Base-by-base conservation (phyloP, 2,113 vertebrate species). In the Menura novaehollandiae region DNA sequence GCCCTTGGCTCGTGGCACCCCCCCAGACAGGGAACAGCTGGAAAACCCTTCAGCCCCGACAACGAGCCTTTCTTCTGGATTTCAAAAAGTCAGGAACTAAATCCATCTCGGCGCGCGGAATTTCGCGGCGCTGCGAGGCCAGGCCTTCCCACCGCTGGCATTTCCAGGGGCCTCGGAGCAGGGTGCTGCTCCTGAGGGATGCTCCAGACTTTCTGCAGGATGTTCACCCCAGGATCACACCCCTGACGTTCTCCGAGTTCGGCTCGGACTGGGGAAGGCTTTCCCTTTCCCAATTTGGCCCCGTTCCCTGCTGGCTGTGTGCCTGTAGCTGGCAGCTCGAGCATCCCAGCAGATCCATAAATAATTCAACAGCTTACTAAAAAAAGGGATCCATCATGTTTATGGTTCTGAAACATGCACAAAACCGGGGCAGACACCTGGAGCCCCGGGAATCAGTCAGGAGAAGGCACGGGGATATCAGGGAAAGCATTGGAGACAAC, bases 301-400 rank as follows among this genome's bases (percentile, higher is more conserved):
- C 85, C 28, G 22, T 37, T 82, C 87, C 92, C 80, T 11, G 49
- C 76, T 95, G 95, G 97, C 96, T 21, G 19, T 0, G 19, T 86
- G 91, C 97, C 96, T 33, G 77, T 46, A 67, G 77, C 83, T 95
- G 80, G 88, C 92, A 93, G 90, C 78, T 77, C 43, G 9, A 11
- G 62, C 73, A 86, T 95, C 96, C 97, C 91, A 58, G 43, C 75
- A 95, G 94, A 84, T 71, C 81, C 85, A 93, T 94, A 88, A 95
- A 95, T 93, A 85, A 92, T 84, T 94, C 89, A 95, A 73, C 78
- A 92, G 83, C 90, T 77, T 28, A 9, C 83, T 88, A 47, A 77
- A 77, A 73, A 58, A 52, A 63, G 71, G 8, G 46, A 96, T 94
- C 90, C 84, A 84, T 92, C 89, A 69, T 1, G 11, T 91, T 89